Base-by-base conservation (phyloP, 2,797 vertebrate genomes). In the Salarias fasciatus region DNA sequence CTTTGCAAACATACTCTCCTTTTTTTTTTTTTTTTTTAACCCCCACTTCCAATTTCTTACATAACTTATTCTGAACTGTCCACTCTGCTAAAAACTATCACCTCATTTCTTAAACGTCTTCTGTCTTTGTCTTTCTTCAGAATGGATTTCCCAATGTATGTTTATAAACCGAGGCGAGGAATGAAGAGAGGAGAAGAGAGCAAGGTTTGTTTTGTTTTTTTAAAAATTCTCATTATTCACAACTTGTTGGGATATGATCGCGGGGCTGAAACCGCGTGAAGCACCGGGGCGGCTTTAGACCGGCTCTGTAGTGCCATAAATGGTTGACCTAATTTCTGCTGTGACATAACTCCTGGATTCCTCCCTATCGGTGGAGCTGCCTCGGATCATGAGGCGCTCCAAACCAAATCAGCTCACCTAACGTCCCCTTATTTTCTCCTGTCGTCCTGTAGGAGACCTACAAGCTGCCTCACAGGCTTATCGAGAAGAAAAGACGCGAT, bases 401-500 rank as follows among this genome's bases (percentile, higher is more conserved):
- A 47, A n/a, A 44, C 44, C 28, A 14, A 14, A 10, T 44, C 6
- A 43, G 60, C 53, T 63, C 42, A 70, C 42, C 68, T 14, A 49
- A 57, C 33, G 1, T 3, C 15, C 13, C 15, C 6, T 45, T 6
- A 0, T 45, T 36, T 49, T 1, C 44, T 33, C 75, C 60, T 75
- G 0, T 68, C 45, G 24, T 24, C 24, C 9, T 53, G 46, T 89
- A 99, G 97, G 97, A 99, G 85, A 98, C 96, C 33, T 99, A 99
- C 91, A 99, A 99, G 83, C 83, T 99, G 86, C 97, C 97, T 8
- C 97, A 99, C 89, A 87, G 97, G 63, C 94, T 99, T 24, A 99
- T 99, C 44, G 97, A 99, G 90, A 99, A 99, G 91, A 99, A 99
- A 88, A 92, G 97, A 63, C 95, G 97, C n/a, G 97, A 99, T 86